Evolutionary conservation across 2,888 invertebrate genomes (phyloP), one percentile per base, ranked within the genome.

Genomic region (Seira ritae): DNA sequence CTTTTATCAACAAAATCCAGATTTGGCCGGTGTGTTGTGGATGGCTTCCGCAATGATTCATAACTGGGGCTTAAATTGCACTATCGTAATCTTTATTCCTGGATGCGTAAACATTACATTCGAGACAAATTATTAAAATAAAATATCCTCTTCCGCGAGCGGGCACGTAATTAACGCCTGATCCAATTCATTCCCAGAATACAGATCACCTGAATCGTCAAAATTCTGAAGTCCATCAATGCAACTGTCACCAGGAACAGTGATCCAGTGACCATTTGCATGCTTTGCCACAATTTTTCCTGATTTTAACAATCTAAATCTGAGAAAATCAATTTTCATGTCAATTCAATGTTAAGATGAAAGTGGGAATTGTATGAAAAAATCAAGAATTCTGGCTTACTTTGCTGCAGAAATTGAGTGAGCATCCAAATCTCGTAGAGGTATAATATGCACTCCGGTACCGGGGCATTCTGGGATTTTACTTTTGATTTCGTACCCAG

Each of bases 181-280:
- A 50, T 86, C 80, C 12, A n/a, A 46, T 46, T 75, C 82, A 23
- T 60, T 77, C 42, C 86, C 86, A 0, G 84, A 66, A 23, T 82
- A 86, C 8, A 60, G 10, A n/a, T 60, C 22, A 2, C 72, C 75
- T 22, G 71, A 66, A n/a, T 74, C 73, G 31, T 70, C 83, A 74
- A 79, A 82, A 69, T 86, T 86, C 75, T 84, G 84, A 1, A 86
- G 65, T 3, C 86, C 86, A 20, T 86, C 86, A 19, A 86, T 60
- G 23, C 86, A 86, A 1, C 71, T 75, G 15, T 70, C 68, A 1
- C 19, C 42, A 0, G 86, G 86, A 24, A 86, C 67, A 8, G 75
- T 55, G 3, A 86, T 67, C 86, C 86, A 86, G 55, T 84, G 78
- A 3, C 84, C 86, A 10, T 81, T 82, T 0, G 66, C 67, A 67